Evolutionary conservation across 2,888 invertebrate species (phyloP).

Genomic region (Scotopteryx bipunctaria): DNA sequence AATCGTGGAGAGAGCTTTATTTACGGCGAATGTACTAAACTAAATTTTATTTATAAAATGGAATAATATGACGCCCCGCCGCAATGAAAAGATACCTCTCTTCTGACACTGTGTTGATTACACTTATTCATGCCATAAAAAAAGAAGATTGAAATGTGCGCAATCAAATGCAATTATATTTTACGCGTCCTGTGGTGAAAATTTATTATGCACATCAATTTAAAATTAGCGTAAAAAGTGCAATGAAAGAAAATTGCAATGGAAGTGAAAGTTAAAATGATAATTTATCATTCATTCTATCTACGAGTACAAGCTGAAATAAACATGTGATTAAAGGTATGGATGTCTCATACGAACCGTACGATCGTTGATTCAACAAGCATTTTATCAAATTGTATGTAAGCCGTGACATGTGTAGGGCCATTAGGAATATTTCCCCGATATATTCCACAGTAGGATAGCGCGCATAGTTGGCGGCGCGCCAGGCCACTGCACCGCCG

Average conservation of each 20-base stretch:
- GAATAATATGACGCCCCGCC: slow-evolving; percentile 5
- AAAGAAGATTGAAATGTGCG: slow-evolving; percentile 5
- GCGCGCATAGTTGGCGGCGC: slow-evolving; percentile 60
- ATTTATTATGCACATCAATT: slow-evolving; percentile 8
- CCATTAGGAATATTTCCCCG: slow-evolving; percentile 49
- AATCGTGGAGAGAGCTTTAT: slow-evolving; percentile 39
- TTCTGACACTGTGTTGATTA: slow-evolving; percentile 20
- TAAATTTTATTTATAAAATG: slow-evolving; percentile 24
- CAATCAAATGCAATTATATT: slow-evolving; percentile 10
- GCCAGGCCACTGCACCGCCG: slow-evolving; percentile 74
- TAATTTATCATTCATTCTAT: too few species aligned
- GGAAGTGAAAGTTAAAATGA: too few species aligned
- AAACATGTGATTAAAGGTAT: too few species aligned
- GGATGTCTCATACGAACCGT: background rate
- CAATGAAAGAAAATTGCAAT: too few species aligned
- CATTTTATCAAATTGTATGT: slow-evolving; percentile 43
- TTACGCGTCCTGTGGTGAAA: slow-evolving; percentile 16
- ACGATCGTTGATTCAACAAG: background rate
- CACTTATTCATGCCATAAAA: slow-evolving; percentile 40
- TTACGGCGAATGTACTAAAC: slow-evolving; percentile 12
- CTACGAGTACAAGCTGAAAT: too few species aligned
- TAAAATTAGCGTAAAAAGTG: background rate
- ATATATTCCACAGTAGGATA: slow-evolving; percentile 62
- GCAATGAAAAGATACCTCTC: slow-evolving; percentile 28
- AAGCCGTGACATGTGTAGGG: slow-evolving; percentile 49